Percentiles rank a stretch among this genome's conserved stretches.
Evolutionary conservation across 2,888 invertebrate genomes (phyloP).

Genomic region (Lasioglossum morio): DNA sequence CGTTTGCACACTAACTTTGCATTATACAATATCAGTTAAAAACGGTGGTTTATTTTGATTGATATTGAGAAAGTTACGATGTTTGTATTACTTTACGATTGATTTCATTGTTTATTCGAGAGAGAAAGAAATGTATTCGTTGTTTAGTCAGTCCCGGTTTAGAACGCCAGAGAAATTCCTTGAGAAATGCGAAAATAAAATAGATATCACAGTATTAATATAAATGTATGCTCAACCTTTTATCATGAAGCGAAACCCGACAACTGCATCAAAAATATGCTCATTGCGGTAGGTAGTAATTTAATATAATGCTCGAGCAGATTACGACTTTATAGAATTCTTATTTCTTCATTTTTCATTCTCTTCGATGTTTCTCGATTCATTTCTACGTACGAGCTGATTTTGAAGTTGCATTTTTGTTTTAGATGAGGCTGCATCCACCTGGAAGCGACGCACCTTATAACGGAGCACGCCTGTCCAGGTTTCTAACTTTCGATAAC

Average conservation of each 20-base stretch:
- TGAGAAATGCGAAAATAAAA: slow-evolving; percentile 6
- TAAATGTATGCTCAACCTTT: slow-evolving; percentile 32
- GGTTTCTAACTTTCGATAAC: slow-evolving; percentile 86
- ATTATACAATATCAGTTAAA: slow-evolving; percentile 28
- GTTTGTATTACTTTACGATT: neutral
- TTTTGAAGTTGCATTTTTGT: slow-evolving; percentile 63
- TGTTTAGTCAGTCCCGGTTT: neutral
- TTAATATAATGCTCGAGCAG: slow-evolving; percentile 21
- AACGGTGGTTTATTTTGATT: slow-evolving; percentile 24
- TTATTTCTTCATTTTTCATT: slow-evolving; percentile 11
- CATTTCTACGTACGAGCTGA: neutral
- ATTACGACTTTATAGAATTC: neutral
- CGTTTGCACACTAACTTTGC: slow-evolving; percentile 45
- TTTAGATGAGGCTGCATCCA: slow-evolving; percentile 89
- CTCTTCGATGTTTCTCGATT: neutral
- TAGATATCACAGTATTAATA: neutral
- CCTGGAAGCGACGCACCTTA: slow-evolving; percentile 88
- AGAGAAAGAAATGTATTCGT: neutral
- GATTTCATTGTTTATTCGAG: neutral
- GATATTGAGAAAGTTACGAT: slow-evolving; percentile 17
- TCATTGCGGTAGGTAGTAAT: slow-evolving; percentile 57
- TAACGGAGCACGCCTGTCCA: slow-evolving; percentile 85
- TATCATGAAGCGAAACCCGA: slow-evolving; percentile 31
- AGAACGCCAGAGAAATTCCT: neutral
- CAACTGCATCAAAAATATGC: slow-evolving; percentile 28